Conservation (phyloP, 2,113 vertebrate species). For the Phasianus colchicus region DNA sequence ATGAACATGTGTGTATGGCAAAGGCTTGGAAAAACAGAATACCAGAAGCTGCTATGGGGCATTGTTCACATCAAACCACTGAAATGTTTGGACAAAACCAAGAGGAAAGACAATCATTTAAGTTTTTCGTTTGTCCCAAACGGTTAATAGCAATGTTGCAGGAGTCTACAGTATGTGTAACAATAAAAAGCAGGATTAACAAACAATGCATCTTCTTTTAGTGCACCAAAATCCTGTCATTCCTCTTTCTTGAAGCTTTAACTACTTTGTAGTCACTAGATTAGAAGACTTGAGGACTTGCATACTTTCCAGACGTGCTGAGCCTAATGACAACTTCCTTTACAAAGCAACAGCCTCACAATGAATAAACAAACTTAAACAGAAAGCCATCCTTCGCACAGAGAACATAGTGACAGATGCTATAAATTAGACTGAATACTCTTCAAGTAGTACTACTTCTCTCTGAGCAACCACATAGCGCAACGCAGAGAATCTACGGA, state of each 20-base stretch:
- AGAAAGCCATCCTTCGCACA: constrained; percentile 33
- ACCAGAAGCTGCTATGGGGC: neutral
- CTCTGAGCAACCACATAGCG: neutral
- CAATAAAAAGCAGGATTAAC: constrained; percentile 54
- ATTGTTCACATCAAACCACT: neutral
- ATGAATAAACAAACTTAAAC: constrained; percentile 68
- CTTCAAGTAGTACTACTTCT: constrained; percentile 39
- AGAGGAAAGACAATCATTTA: constrained; percentile 5
- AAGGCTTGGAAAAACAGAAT: neutral
- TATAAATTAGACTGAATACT: constrained; percentile 46
- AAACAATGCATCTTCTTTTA: constrained; percentile 46
- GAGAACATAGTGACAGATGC: constrained; percentile 46
- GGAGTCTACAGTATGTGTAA: constrained; percentile 8
- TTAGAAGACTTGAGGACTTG: constrained; percentile 57
- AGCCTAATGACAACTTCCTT: constrained; percentile 70
- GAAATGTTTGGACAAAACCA: neutral
- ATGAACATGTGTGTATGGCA: neutral
- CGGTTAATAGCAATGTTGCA: neutral
- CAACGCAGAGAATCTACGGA: neutral
- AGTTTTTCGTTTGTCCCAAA: neutral
- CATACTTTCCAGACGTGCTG: constrained; percentile 66
- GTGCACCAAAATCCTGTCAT: constrained; percentile 34
- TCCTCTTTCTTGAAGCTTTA: constrained; percentile 67
- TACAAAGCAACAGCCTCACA: constrained; percentile 58
- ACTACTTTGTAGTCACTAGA: constrained; percentile 52